phyloP scores from a whole-genome alignment of 2,113 vertebrate species.

The Zootoca vivipara region DNA sequence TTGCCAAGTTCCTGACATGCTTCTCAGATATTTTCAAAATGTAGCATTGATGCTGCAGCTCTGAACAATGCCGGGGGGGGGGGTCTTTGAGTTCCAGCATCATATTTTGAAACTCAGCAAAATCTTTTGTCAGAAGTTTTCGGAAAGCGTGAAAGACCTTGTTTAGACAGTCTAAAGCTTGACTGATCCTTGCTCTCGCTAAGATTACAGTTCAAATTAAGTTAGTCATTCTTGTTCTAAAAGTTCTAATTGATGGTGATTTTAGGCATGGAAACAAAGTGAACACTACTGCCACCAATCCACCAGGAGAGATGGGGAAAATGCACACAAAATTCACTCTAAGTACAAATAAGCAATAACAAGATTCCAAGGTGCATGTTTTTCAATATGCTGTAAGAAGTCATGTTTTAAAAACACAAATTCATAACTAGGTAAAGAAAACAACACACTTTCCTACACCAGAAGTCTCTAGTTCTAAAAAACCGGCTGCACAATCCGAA shows the following conservation, averaged over 20 bases:
- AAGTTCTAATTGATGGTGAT: constrained; percentile 13
- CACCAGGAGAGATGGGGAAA: constrained; percentile 11
- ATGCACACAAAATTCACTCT: constrained; percentile 11
- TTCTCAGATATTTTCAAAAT: not conserved
- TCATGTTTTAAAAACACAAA: too few relatives aligned
- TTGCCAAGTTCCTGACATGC: constrained; percentile 49
- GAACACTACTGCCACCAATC: not conserved
- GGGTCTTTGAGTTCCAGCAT: constrained; percentile 44
- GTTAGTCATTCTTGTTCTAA: constrained; percentile 34
- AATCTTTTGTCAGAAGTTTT: constrained; percentile 50
- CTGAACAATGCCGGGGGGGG: constrained; percentile 45
- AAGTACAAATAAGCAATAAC: not conserved
- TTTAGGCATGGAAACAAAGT: constrained; percentile 15
- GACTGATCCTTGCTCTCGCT: constrained; percentile 40
- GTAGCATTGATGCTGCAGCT: constrained; percentile 38
- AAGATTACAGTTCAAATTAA: constrained; percentile 38
- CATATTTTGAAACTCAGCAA: constrained; percentile 55
- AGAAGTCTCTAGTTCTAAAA: too few relatives aligned
- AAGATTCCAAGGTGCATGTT: not conserved
- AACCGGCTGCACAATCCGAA: too few relatives aligned
- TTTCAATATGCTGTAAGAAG: not conserved
- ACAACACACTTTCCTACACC: too few relatives aligned
- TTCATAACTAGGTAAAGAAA: too few relatives aligned
- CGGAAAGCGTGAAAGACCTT: constrained; percentile 45
- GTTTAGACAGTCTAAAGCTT: constrained; percentile 31